Evolutionary conservation across 2,888 invertebrate genomes (phyloP).

Genomic region (Drosophila hamatofila): DNA sequence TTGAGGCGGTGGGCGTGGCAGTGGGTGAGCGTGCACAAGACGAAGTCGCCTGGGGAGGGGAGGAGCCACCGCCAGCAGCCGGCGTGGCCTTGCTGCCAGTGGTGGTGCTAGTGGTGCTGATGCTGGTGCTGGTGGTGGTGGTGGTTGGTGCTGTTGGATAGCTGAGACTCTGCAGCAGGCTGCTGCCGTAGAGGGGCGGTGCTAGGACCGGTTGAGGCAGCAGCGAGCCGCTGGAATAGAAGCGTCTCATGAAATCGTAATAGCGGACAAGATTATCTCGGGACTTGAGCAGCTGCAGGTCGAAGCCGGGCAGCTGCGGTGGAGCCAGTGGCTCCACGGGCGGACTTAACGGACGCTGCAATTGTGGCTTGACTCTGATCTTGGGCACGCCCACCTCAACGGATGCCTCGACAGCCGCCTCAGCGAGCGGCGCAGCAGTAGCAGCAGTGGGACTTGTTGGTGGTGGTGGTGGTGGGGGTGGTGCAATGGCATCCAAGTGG

Average conservation of each 20-base stretch:
- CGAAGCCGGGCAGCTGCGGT: conserved; percentile 52
- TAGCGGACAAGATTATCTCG: conserved; percentile 82
- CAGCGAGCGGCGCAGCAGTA: conserved; percentile 1
- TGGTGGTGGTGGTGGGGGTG: conserved; percentile 16
- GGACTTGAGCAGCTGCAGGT: conserved; percentile 79
- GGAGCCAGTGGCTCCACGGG: conserved; percentile 22
- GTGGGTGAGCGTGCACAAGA: conserved; percentile 59
- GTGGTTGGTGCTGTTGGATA: conserved; percentile 44
- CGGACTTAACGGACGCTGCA: conserved; percentile 79
- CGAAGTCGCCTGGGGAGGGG: conserved; percentile 60
- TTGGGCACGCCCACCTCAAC: conserved; percentile 66
- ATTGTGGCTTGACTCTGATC: conserved; percentile 78
- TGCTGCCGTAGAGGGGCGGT: conserved; percentile 70
- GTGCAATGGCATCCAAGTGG: conserved; percentile 25
- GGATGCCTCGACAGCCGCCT: conserved; percentile 37
- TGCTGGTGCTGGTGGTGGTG: conserved; percentile 26
- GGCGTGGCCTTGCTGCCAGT: conserved; percentile 24
- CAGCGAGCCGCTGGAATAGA: conserved; percentile 75
- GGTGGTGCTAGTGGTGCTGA: conserved; percentile 19
- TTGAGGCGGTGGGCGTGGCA: conserved; percentile 40
- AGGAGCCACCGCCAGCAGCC: conserved; percentile 28
- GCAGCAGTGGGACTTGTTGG: conserved; percentile 32
- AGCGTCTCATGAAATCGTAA: conserved; percentile 83
- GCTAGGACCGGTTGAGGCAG: conserved; percentile 70
- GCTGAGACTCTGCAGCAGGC: conserved; percentile 66